Evolutionary conservation across 2,113 vertebrate species (phyloP).

Genomic region (Eleginops maclovinus): DNA sequence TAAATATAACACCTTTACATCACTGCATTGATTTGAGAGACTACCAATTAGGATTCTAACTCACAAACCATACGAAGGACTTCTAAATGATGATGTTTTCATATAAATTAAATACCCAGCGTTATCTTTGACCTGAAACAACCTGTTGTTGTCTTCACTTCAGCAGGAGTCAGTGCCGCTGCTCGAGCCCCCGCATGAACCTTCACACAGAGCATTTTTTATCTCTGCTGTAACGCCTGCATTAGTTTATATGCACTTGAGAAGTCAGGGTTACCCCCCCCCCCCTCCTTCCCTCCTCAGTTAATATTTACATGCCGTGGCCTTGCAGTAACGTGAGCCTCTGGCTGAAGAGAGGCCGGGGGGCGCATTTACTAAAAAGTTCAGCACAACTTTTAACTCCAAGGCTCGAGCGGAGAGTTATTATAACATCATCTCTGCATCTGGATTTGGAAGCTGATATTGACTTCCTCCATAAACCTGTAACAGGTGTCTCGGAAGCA

Average conservation of each 20-base stretch:
- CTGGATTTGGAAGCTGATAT: constrained; percentile 28
- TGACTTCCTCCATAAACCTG: constrained; percentile 37
- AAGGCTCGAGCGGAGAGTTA: constrained; percentile 14
- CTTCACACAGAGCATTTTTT: constrained; percentile 53
- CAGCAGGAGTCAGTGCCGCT: constrained; percentile 37
- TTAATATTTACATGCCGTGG: constrained; percentile 64
- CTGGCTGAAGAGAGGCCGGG: constrained; percentile 37
- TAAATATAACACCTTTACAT: no score
- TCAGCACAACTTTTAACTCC: constrained; percentile 24
- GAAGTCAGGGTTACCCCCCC: constrained; percentile 17
- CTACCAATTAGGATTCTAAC: no score
- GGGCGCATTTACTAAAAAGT: constrained; percentile 47
- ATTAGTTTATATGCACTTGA: constrained; percentile 36
- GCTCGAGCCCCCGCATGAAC: constrained; percentile 44
- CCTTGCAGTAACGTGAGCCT: constrained; percentile 46
- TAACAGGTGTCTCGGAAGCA: constrained; percentile 47
- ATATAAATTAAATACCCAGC: no score
- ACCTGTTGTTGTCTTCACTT: constrained; percentile 45
- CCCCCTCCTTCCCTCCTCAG: constrained; percentile 14
- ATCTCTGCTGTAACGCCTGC: constrained; percentile 47
- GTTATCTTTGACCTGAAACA: no score
- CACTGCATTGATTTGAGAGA: no score
- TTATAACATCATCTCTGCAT: constrained; percentile 36
- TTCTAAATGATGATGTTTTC: no score
- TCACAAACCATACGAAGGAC: no score